Evolutionary conservation across 2,113 vertebrate species (phyloP), one percentile per base, ranked within the genome.

Genomic region (Mohoua ochrocephala): DNA sequence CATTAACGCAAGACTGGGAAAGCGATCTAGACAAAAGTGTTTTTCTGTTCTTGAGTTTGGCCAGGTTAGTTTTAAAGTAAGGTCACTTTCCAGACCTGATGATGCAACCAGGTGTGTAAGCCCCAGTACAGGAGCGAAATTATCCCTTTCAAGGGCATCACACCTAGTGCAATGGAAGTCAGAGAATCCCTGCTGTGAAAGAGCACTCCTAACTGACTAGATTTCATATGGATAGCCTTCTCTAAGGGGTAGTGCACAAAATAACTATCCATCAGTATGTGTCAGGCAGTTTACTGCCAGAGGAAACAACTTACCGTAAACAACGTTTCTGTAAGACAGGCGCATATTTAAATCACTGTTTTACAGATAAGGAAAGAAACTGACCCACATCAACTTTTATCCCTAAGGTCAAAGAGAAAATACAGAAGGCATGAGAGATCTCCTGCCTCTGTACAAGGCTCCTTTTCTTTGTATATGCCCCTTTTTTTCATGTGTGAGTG

Each of bases 271-370:
- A 71, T 95, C 91, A 78, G 39, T 27, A 49, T 35, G 33, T 60
- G 61, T 64, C 52, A 89, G 65, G 60, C 39, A 81, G 73, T 80
- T 92, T 81, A 71, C 89, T 84, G 80, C 59, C 68, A 89, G 60
- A 87, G 56, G 64, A 92, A 81, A 81, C 52, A 84, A 78, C 9
- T 47, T 86, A 75, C 24, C 0, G 0, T 91, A 91, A 92, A 84
- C 65, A 84, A 26, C 35, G n/a, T 41, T 89, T 92, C 95, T 87
- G 52, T 42, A 92, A 92, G 60, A 67, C 10, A 82, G 44, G 39
- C 0, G 0, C 7, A 7, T 95, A 87, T 85, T 95, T 69, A 91
- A 49, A 69, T 65, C 31, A 42, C 15, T 57, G 1, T 85, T 96
- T 94, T 91, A 74, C 31, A 76, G 70, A 70, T 80, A 61, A 77